These are phyloP conservation scores for Halcyon smyrnensis DNA, from an alignment of 2,797 vertebrate genomes.

Conservation along the genomic window DNA sequence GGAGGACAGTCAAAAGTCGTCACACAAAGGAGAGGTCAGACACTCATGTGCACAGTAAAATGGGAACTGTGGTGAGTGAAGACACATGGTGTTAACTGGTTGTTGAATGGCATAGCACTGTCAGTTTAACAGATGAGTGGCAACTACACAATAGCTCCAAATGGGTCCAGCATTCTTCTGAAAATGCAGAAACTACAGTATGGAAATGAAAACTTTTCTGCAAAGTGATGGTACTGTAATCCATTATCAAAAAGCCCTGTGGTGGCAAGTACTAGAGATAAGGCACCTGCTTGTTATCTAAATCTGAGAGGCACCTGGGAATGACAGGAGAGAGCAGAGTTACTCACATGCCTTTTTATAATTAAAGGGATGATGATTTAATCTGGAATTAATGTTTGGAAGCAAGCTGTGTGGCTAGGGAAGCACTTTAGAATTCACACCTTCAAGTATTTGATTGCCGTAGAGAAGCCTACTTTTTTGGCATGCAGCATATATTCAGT, in stretches of 20 bases:
- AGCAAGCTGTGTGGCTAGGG: slow-evolving; percentile 22
- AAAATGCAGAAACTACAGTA: background rate
- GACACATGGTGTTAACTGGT: background rate
- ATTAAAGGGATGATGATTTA: slow-evolving; percentile 39
- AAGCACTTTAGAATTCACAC: slow-evolving; percentile 30
- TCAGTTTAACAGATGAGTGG: background rate
- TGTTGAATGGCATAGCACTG: background rate
- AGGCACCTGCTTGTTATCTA: slow-evolving; percentile 44
- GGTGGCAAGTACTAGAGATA: slow-evolving; percentile 6
- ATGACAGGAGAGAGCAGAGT: background rate
- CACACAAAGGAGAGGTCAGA: background rate
- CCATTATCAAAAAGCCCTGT: background rate
- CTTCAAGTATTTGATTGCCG: slow-evolving; percentile 4
- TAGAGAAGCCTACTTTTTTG: background rate
- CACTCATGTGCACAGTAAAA: background rate
- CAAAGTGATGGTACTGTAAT: background rate
- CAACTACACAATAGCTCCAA: background rate
- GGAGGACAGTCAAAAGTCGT: background rate
- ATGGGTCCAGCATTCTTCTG: background rate
- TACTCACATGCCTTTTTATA: background rate
- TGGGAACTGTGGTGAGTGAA: background rate
- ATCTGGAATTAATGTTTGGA: slow-evolving; percentile 51
- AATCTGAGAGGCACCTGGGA: slow-evolving; percentile 20
- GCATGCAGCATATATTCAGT: background rate
- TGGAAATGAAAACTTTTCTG: background rate